Base-by-base conservation (phyloP, 2,888 invertebrate genomes). In the Theristus sp. region DNA sequence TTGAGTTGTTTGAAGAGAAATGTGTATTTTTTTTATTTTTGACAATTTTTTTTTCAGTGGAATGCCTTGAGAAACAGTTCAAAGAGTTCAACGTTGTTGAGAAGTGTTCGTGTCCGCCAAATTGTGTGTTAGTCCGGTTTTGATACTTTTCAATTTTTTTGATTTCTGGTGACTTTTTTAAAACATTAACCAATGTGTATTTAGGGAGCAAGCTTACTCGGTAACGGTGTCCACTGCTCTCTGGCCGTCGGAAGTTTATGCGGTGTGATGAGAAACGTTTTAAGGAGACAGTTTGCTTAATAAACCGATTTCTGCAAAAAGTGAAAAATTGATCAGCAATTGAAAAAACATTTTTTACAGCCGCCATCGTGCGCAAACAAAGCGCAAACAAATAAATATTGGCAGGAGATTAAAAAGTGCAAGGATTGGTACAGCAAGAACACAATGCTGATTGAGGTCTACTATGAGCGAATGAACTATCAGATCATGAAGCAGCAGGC, bases 391-490 rank as follows among this genome's bases (percentile, higher is more conserved):
- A 22, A 24, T 1, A 57, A 57, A 24, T 57, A 38, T 10, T 24
- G 38, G 38, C 17, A 29, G 2, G n/a, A 57, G 3, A 38, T 29
- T 2, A 13, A 25, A 2, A 25, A 31, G 20, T 62, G 66, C 56
- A 30, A 54, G 6, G 30, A 59, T 22, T 68, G 67, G 66, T 71
- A 68, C 67, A 70, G 71, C 57, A 61, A 66, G 2, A 74, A 75
- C 58, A 69, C 75, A 26, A 67, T 72, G 13, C 71, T 74, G 56
- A 60, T 75, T 1, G 73, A 74, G 62, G 69, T 75, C 27, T 76
- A 73, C 66, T 75, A 70, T 65, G 70, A 71, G 57, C 70, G 73
- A 52, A 69, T 75, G 66, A 69, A 73, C 61, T 74, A 69, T 62
- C 69, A 75, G 63, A 67, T 68, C 24, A 62, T 71, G 38, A 65